A percentile compares a stretch with the other conserved stretches of the same genome.
Evolutionary conservation across 2,797 vertebrate genomes (phyloP).

Genomic region (Diceros bicornis): DNA sequence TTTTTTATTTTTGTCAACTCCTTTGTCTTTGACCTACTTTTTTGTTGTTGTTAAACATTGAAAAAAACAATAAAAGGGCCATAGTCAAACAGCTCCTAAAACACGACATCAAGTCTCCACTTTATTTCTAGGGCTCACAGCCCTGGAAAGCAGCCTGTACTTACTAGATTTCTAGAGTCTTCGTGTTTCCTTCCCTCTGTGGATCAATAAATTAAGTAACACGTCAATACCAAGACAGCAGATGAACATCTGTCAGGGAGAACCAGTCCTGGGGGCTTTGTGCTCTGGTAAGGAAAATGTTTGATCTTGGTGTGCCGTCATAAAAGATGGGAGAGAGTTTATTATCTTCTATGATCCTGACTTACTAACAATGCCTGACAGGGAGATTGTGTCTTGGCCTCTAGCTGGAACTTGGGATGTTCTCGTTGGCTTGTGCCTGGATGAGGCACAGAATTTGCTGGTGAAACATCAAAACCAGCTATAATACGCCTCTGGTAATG

Average conservation of each 20-base stretch:
- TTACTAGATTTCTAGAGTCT: slow-evolving; percentile 77
- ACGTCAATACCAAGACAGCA: slow-evolving; percentile 85
- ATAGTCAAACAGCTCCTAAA: slow-evolving; percentile 73
- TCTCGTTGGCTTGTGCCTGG: slow-evolving; percentile 71
- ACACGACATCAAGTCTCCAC: slow-evolving; percentile 35
- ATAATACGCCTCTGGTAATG: slow-evolving; percentile 65
- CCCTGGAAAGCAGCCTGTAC: slow-evolving; percentile 71
- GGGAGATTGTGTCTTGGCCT: slow-evolving; percentile 70
- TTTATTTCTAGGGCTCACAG: slow-evolving; percentile 71
- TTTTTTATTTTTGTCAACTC: not conserved
- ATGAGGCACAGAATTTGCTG: slow-evolving; percentile 63
- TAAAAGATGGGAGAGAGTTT: slow-evolving; percentile 83
- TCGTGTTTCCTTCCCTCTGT: slow-evolving; percentile 78
- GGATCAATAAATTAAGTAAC: slow-evolving; percentile 87
- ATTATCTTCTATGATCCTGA: slow-evolving; percentile 82
- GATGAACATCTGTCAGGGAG: slow-evolving; percentile 84
- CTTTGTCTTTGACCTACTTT: slow-evolving; percentile 24
- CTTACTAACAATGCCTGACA: slow-evolving; percentile 77
- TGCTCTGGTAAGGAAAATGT: slow-evolving; percentile 81
- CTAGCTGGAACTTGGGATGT: slow-evolving; percentile 58
- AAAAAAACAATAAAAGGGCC: slow-evolving; percentile 45
- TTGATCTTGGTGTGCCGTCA: slow-evolving; percentile 87
- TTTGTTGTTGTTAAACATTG: slow-evolving; percentile 16
- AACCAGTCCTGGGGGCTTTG: slow-evolving; percentile 75
- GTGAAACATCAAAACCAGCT: slow-evolving; percentile 74